These are phyloP conservation scores for Cephus pulcher DNA, from an alignment of 2,888 invertebrate genomes.

Conservation along the genomic window DNA sequence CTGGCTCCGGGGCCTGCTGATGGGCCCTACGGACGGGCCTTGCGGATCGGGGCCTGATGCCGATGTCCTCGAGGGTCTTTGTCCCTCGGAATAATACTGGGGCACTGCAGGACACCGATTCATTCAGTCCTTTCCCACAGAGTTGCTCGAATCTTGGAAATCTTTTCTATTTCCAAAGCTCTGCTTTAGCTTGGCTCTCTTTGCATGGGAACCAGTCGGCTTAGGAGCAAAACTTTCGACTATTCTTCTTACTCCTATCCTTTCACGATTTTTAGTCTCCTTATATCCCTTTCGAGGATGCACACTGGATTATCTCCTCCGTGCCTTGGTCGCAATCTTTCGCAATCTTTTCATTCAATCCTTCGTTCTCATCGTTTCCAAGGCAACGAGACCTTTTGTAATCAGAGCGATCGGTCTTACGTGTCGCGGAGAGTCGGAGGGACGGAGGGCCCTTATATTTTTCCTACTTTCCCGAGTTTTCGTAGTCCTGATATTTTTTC, in stretches of 20 bases:
- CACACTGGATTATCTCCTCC: conserved; percentile 11
- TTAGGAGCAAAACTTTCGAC: conserved; percentile 19
- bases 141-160: conserved; percentile 59
- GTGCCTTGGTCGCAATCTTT: conserved; percentile 37
- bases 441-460: neutral
- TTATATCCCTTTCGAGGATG: conserved; percentile 1
- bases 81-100: conserved; percentile 49
- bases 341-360: conserved; percentile 49
- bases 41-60: conserved; percentile 13
- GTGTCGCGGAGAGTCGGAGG: neutral
- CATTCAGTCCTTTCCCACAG: conserved; percentile 59
- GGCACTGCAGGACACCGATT: conserved; percentile 51
- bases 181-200: conserved; percentile 40
- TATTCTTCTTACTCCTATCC: conserved; percentile 15
- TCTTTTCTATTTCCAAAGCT: conserved; percentile 51
- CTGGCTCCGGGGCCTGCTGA: neutral
- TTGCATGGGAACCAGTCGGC: conserved; percentile 9
- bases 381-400: neutral
- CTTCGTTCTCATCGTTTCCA: conserved; percentile 7
- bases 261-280: conserved; percentile 12
- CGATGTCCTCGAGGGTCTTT: conserved; percentile 25
- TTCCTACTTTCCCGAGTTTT: neutral
- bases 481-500: neutral
- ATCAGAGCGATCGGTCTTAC: neutral
- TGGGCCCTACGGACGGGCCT: conserved; percentile 7